Evolutionary conservation across 2,888 invertebrate species (phyloP).

Genomic region (Tiliacea aurago): DNA sequence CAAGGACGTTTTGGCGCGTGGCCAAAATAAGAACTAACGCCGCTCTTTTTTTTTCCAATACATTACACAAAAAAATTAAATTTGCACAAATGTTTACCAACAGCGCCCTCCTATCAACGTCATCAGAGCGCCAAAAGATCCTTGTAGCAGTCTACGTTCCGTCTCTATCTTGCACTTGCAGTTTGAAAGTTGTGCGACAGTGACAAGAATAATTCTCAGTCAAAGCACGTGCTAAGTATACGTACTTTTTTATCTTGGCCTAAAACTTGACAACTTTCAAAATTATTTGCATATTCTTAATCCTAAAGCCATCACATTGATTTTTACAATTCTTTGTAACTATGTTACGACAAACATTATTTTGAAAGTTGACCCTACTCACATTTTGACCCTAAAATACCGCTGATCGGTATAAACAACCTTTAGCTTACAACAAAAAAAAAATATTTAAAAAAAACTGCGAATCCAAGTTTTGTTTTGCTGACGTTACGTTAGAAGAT

Average conservation of each 20-base stretch:
- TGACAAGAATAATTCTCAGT: not conserved
- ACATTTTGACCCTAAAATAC: slow-evolving; percentile 46
- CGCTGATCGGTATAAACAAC: slow-evolving; percentile 57
- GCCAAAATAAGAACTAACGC: not conserved
- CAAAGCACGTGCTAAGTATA: slow-evolving; percentile 2
- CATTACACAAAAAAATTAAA: slow-evolving; percentile 1
- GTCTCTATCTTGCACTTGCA: slow-evolving; percentile 10
- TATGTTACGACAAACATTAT: slow-evolving; percentile 51
- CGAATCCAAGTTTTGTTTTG: slow-evolving; percentile 19
- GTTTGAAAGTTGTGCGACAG: slow-evolving; percentile 14
- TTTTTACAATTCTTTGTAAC: slow-evolving; percentile 51
- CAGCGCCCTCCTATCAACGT: not conserved
- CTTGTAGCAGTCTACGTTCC: not conserved
- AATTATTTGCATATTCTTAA: slow-evolving; percentile 39
- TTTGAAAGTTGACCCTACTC: slow-evolving; percentile 52
- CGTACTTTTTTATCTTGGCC: slow-evolving; percentile 2
- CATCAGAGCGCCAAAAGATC: not conserved
- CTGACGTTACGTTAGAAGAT: slow-evolving; percentile 33
- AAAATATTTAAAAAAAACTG: slow-evolving; percentile 47
- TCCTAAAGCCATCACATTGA: slow-evolving; percentile 54
- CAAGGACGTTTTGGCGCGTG: not conserved
- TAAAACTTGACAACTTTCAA: slow-evolving; percentile 52
- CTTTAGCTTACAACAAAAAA: slow-evolving; percentile 38
- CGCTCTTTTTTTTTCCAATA: not conserved
- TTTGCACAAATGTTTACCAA: not conserved